A percentile compares a stretch with the other conserved stretches of the same genome.
These are phyloP conservation scores for Chrysochloris asiatica DNA, from an alignment of 2,113 vertebrate species.

Conservation along the genomic window DNA sequence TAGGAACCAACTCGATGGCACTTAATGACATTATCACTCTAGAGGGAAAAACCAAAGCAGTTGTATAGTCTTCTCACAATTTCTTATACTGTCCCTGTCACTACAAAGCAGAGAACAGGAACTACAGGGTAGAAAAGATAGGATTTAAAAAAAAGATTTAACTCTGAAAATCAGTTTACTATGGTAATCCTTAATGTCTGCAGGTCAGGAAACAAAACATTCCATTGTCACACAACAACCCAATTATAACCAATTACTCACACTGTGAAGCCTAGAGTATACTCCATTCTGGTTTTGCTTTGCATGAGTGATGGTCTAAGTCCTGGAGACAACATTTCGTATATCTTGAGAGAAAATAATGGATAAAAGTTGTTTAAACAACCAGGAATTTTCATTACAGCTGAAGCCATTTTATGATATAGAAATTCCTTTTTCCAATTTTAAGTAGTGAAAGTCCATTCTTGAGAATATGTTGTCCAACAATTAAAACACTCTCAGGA, in stretches of 20 bases:
- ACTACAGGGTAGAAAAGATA: not conserved
- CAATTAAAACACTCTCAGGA: slow-evolving; percentile 91
- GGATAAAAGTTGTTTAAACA: not conserved
- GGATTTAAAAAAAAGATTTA: not conserved
- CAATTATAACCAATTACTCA: slow-evolving; percentile 60
- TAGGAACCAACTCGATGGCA: no score
- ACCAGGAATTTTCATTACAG: slow-evolving; percentile 70
- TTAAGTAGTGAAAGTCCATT: slow-evolving; percentile 94
- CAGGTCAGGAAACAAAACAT: slow-evolving; percentile 36
- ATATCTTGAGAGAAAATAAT: slow-evolving; percentile 49
- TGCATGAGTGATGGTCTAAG: not conserved
- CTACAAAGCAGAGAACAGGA: not conserved
- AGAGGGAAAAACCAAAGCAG: not conserved
- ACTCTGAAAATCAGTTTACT: not conserved
- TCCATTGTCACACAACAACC: slow-evolving; percentile 9
- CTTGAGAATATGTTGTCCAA: slow-evolving; percentile 92
- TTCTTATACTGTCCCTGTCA: not conserved
- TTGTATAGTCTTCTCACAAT: not conserved
- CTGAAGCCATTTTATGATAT: slow-evolving; percentile 95
- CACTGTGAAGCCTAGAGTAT: slow-evolving; percentile 26
- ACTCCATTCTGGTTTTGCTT: slow-evolving; percentile 11
- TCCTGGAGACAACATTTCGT: not conserved
- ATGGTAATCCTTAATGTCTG: not conserved
- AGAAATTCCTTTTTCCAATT: slow-evolving; percentile 95
- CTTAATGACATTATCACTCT: no score